Evolutionary conservation across 2,888 invertebrate genomes (phyloP), one percentile per base, ranked within the genome.

Genomic region (Ornithoptera priamus): DNA sequence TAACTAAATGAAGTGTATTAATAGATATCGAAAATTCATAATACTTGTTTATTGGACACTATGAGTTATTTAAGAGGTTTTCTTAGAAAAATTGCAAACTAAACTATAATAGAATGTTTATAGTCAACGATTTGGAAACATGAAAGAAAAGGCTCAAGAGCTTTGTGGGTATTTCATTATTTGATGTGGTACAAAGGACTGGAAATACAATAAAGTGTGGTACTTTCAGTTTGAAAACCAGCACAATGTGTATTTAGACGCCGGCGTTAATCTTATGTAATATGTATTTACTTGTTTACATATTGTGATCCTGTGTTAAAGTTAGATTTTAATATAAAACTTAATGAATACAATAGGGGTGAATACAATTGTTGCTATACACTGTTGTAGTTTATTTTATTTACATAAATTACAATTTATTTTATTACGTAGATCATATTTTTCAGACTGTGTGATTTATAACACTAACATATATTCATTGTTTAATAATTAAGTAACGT

Each of bases 121-220:
- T 80, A 78, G 83, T 86, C 81, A 78, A 79, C 76, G 74, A 80
- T 77, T 81, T 79, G 80, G 80, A 78, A 80, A 79, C 76, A 78
- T 80, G 78, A 79, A 80, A 57, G 57, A 57, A 81, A 80, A 83
- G 84, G 73, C 77, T 86, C 81, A 76, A 86, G 84, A 80, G 81
- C 84, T 86, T 85, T 85, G 85, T 85, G 82, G 80, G 81, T 80
- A 83, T 84, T 84, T 84, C 79, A 84, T 89, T 89, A 86, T 86
- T 83, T 86, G 82, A 80, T 71, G 74, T 77, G 75, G 80, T 76
- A 87, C 86, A 88, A 88, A 84, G 77, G 78, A 80, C 39, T 62
- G 42, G 18, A 68, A 70, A 79, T 78, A 77, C 78, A 80, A 78
- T 81, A 77, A 80, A 81, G 82, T 81, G 79, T 81, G 76, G 76